Conservation (phyloP, 2,797 vertebrate genomes). For the Hylomyscus alleni region DNA sequence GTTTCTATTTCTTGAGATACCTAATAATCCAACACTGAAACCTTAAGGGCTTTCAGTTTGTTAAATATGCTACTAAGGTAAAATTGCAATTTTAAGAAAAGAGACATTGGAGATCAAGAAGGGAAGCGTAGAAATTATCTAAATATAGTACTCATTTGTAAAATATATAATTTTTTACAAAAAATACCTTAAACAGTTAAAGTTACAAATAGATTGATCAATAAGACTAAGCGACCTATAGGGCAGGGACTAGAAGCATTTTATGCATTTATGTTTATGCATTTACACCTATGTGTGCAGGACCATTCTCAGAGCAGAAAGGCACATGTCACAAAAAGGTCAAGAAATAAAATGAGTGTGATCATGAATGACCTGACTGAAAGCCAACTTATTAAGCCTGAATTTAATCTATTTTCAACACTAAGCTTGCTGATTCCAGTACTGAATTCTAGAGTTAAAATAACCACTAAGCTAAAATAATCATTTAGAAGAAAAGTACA, state of each 20-base stretch:
- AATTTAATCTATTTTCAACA: constrained; percentile 9
- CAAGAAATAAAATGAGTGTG: constrained; percentile 10
- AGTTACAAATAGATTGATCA: not conserved
- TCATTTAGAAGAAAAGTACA: not conserved
- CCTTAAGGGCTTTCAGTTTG: not conserved
- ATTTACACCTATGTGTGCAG: not conserved
- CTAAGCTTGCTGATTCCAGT: not conserved
- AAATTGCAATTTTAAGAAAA: not conserved
- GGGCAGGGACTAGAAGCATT: not conserved
- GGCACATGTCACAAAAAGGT: not conserved
- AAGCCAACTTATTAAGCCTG: not conserved
- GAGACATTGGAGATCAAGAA: not conserved
- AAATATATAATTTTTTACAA: not conserved
- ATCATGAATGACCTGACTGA: not conserved
- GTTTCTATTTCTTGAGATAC: not conserved
- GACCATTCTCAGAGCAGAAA: not conserved
- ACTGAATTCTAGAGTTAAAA: not conserved
- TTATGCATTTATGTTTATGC: not conserved
- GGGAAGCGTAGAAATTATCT: not conserved
- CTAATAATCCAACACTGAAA: not conserved
- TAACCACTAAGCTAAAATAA: not conserved
- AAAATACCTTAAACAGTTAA: not conserved
- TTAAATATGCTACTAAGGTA: not conserved
- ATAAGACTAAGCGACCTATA: not conserved
- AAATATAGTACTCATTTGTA: not conserved